Evolutionary conservation across 2,113 vertebrate genomes (phyloP).

Genomic region (Corythoichthys haematopterus): DNA sequence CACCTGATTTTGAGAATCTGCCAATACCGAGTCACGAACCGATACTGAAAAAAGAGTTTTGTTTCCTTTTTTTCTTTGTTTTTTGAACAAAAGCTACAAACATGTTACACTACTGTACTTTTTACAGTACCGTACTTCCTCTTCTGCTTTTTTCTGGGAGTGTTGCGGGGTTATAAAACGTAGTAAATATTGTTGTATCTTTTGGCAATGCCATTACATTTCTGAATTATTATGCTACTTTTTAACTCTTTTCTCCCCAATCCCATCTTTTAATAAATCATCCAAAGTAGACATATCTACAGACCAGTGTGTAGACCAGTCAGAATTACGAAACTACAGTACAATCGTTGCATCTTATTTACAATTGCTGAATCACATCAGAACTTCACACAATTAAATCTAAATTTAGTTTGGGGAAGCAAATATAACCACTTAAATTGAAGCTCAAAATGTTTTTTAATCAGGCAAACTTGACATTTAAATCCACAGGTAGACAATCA

Average conservation of each 20-base stretch:
- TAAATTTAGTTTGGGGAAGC: conserved; percentile 28
- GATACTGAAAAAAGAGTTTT: no score
- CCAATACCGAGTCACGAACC: no score
- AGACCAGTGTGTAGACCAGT: conserved; percentile 68
- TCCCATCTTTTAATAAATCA: conserved; percentile 74
- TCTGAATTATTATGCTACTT: no score
- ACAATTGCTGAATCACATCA: conserved; percentile 68
- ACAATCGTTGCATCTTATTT: conserved; percentile 77
- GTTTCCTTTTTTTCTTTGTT: no score
- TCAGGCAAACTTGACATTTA: conserved; percentile 6
- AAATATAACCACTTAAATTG: background rate
- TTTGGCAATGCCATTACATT: no score
- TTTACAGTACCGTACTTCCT: no score
- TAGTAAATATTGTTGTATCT: no score
- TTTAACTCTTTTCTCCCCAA: conserved; percentile 20
- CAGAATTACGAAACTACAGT: conserved; percentile 73
- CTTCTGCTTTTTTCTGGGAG: no score
- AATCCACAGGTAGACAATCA: conserved; percentile 22
- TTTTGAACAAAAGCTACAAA: no score
- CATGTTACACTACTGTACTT: no score
- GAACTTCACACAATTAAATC: conserved; percentile 29
- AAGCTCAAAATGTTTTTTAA: background rate
- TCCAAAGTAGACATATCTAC: conserved; percentile 72
- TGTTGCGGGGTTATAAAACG: no score
- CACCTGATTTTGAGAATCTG: no score